A percentile compares a stretch with the other conserved stretches of the same genome.
These are phyloP conservation scores for Anableps anableps DNA, from an alignment of 2,797 vertebrate species.

Conservation along the genomic window DNA sequence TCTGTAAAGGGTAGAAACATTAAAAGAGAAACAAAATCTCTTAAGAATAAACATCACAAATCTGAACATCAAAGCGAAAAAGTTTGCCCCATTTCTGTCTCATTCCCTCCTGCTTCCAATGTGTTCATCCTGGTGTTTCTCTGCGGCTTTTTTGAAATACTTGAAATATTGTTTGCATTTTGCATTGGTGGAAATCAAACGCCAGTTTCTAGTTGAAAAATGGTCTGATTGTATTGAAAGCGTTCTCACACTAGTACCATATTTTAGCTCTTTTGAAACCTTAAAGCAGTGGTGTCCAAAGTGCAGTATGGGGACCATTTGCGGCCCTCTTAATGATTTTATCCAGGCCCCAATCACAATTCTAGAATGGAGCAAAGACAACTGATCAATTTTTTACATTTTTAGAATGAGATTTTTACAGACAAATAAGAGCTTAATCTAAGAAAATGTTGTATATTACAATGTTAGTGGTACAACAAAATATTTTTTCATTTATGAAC, in stretches of 20 bases:
- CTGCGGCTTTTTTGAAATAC: slow-evolving; percentile 5
- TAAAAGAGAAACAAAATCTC: slow-evolving; percentile 7
- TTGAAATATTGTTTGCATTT: slow-evolving; percentile 12
- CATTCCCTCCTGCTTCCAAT: slow-evolving; percentile 44
- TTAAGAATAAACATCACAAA: neutral
- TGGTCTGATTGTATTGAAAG: neutral
- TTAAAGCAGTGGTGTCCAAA: neutral
- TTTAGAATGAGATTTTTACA: too few relatives aligned
- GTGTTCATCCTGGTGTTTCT: slow-evolving; percentile 41
- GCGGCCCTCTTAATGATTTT: neutral
- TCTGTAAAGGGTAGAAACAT: neutral
- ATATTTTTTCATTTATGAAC: too few relatives aligned
- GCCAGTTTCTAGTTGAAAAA: neutral
- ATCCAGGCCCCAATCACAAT: neutral
- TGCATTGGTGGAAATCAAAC: slow-evolving; percentile 28
- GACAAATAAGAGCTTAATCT: too few relatives aligned
- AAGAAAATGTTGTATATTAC: too few relatives aligned
- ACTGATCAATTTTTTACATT: neutral
- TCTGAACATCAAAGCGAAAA: slow-evolving; percentile 15
- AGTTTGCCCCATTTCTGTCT: slow-evolving; percentile 29
- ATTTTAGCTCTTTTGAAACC: neutral
- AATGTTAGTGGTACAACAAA: too few relatives aligned
- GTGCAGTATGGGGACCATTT: neutral
- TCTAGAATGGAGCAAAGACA: neutral
- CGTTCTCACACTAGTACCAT: neutral